phyloP scores from a whole-genome alignment of 2,797 vertebrate genomes.

The Rhabdomys pumilio region DNA sequence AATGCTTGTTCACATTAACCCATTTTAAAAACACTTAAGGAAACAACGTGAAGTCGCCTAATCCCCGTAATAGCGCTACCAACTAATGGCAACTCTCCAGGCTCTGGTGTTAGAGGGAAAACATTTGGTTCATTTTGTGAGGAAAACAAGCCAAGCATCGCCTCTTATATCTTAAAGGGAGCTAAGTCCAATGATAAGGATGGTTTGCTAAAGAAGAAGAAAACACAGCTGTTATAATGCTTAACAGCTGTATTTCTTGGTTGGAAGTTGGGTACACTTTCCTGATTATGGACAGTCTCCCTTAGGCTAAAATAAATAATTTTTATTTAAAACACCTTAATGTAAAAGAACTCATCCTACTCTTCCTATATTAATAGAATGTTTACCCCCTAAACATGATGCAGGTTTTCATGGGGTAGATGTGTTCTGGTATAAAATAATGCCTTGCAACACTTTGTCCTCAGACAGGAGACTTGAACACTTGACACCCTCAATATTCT shows the following conservation, averaged over 20 bases:
- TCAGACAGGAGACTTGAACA: background rate
- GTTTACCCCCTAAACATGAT: background rate
- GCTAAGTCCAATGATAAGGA: background rate
- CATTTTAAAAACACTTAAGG: conserved; percentile 76
- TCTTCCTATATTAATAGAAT: background rate
- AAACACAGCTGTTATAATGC: background rate
- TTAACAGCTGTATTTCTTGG: conserved; percentile 25
- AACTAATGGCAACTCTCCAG: conserved; percentile 70
- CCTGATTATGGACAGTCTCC: conserved; percentile 7
- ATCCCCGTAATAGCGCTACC: conserved; percentile 60
- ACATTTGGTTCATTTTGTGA: conserved; percentile 65
- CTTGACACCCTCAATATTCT: background rate
- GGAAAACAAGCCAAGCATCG: conserved; percentile 59
- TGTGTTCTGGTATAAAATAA: conserved; percentile 29
- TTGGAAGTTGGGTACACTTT: background rate
- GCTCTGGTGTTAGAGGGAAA: conserved; percentile 67
- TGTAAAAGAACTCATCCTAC: background rate
- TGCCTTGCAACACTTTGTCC: background rate
- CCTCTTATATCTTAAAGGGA: conserved; percentile 41
- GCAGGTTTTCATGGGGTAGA: background rate
- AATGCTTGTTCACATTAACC: conserved; percentile 70
- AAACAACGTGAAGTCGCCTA: background rate
- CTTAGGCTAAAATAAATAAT: conserved; percentile 27
- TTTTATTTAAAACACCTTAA: conserved; percentile 14
- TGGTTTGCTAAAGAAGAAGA: conserved; percentile 50